Evolutionary conservation across 2,888 invertebrate genomes (phyloP), one percentile per base, ranked within the genome.

Genomic region (Malacosoma neustria): DNA sequence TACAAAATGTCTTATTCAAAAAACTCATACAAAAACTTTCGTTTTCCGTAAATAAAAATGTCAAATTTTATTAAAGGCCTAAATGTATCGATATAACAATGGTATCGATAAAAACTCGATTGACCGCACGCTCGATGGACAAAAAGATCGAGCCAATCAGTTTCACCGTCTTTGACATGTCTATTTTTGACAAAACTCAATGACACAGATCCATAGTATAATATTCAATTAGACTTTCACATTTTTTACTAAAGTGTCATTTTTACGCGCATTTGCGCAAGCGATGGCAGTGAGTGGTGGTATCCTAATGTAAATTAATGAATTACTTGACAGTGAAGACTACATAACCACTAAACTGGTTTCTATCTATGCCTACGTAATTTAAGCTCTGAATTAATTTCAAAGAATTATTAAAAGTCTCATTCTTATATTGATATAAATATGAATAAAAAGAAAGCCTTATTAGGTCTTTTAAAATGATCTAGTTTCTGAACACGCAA

Each of bases 101-200:
- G 0, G 22, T 7, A 22, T 37, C 36, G 33, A 45, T 41, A 48
- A 50, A 49, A 57, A 51, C 41, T 5, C 22, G 3, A 34, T 32
- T 34, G 32, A 40, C 29, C 39, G 40, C 40, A 41, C 35, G 35
- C 41, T 42, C 37, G 51, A 47, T 42, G 35, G 42, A 52, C 50
- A 57, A 51, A 57, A 54, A 54, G 39, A 11, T 45, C 35, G 36
- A 30, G 11, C 14, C 41, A 46, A 45, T 49, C 46, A 49, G 49
- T 48, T 45, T 53, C 39, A 42, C 51, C 43, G 44, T 46, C 42
- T 38, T 43, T 41, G 29, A 35, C 12, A 37, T 37, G 38, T 39
- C 35, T 30, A 32, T 40, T 37, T 40, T 35, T 35, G 11, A 14
- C 11, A 13, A 30, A 11, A 14, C 22, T 9, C 9, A 22, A 5